phyloP scores from a whole-genome alignment of 2,113 vertebrate genomes.

The Chunga burmeisteri region DNA sequence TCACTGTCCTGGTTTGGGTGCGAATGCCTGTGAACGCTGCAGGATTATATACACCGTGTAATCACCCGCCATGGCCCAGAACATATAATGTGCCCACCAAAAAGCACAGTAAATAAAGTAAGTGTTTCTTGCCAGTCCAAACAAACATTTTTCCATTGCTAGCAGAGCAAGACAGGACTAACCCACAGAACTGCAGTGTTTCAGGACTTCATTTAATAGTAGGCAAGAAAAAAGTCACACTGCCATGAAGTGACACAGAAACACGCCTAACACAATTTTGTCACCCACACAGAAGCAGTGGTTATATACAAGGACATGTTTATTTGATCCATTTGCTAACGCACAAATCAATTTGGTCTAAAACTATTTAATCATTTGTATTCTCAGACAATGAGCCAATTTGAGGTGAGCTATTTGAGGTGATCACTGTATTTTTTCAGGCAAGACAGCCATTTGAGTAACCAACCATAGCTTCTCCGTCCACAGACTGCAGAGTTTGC shows the following conservation, averaged over 20 bases:
- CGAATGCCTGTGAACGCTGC: rapidly evolving
- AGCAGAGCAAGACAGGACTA: conserved; percentile 22
- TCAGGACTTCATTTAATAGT: conserved; percentile 21
- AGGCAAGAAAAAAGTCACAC: background rate
- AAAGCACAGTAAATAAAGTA: conserved; percentile 9
- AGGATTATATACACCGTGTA: background rate
- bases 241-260: conserved; percentile 19
- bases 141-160: conserved; percentile 32
- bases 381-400: background rate
- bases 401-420: background rate
- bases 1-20: background rate
- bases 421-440: background rate
- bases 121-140: conserved; percentile 29
- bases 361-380: background rate
- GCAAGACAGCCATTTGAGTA: background rate
- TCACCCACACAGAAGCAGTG: conserved; percentile 1
- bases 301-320: background rate
- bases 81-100: background rate
- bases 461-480: background rate
- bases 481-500: background rate
- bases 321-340: background rate
- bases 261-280: background rate
- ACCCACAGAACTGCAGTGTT: conserved; percentile 16
- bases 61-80: background rate
- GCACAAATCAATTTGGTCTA: background rate